These are phyloP conservation scores for Serilophus lunatus DNA, from an alignment of 2,113 vertebrate genomes.

Conservation along the genomic window DNA sequence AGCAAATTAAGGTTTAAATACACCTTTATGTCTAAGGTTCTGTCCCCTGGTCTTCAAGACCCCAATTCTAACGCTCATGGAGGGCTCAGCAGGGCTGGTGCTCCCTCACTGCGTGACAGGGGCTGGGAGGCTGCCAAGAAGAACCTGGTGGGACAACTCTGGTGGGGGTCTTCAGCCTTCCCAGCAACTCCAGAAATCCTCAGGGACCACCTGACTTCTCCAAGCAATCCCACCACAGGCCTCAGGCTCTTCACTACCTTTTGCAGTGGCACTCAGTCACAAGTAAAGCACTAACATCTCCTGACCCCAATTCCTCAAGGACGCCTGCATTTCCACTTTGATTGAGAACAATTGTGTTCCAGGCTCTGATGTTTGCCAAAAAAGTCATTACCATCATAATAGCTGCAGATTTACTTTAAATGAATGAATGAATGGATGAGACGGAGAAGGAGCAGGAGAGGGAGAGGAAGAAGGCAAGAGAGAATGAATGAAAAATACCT, in stretches of 20 bases:
- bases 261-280: neutral
- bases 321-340: neutral
- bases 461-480: neutral
- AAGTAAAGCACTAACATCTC: neutral
- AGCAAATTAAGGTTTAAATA: neutral
- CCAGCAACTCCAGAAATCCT: neutral
- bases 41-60: neutral
- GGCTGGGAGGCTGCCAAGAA: neutral
- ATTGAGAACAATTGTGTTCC: neutral
- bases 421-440: neutral
- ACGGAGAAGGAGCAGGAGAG: neutral
- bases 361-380: neutral
- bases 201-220: neutral
- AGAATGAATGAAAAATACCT: neutral
- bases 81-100: neutral
- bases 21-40: neutral
- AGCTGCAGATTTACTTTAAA: neutral
- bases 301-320: neutral
- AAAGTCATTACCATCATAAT: neutral
- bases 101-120: neutral
- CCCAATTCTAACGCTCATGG: neutral
- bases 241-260: neutral
- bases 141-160: neutral
- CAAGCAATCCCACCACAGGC: neutral
- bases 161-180: neutral